Conservation (phyloP, 35 echinoderm and acorn worm species). For the Apostichopus japonicus region DNA sequence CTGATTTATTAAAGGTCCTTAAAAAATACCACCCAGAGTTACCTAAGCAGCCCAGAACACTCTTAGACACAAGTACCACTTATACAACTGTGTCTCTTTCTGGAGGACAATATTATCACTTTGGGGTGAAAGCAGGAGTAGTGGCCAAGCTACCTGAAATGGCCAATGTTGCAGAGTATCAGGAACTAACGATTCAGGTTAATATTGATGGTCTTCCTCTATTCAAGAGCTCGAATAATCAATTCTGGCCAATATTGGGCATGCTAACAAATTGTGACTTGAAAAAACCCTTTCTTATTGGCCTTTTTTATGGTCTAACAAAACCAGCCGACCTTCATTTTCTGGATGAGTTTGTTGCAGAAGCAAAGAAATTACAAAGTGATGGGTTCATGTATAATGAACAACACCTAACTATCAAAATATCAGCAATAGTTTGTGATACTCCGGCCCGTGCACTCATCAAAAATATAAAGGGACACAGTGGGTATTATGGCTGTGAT, state of each 20-base stretch:
- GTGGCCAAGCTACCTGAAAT: too few relatives aligned
- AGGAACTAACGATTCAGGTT: too few relatives aligned
- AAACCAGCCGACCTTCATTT: not conserved
- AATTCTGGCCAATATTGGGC: conserved; percentile 28
- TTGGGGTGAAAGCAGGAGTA: too few relatives aligned
- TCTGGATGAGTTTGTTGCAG: conserved; percentile 30
- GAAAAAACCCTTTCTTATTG: conserved; percentile 5
- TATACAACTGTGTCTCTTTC: too few relatives aligned
- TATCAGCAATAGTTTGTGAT: conserved; percentile 16
- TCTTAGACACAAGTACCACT: too few relatives aligned
- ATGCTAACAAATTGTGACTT: not conserved
- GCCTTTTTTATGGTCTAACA: not conserved
- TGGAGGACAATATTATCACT: too few relatives aligned
- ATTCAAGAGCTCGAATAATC: conserved; percentile 45
- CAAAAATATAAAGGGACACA: conserved; percentile 34
- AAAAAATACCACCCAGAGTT: too few relatives aligned
- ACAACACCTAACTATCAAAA: not conserved
- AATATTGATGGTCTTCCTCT: conserved; percentile 61
- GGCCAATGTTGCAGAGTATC: too few relatives aligned
- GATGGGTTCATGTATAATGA: conserved; percentile 29
- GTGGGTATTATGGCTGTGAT: conserved; percentile 34
- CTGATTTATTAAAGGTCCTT: too few relatives aligned
- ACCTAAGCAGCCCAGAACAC: too few relatives aligned
- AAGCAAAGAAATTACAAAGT: not conserved
- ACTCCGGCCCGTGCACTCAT: conserved; percentile 20